These are phyloP conservation scores for Periplaneta americana DNA, from an alignment of 1,140 invertebrate genomes.

Conservation along the genomic window DNA sequence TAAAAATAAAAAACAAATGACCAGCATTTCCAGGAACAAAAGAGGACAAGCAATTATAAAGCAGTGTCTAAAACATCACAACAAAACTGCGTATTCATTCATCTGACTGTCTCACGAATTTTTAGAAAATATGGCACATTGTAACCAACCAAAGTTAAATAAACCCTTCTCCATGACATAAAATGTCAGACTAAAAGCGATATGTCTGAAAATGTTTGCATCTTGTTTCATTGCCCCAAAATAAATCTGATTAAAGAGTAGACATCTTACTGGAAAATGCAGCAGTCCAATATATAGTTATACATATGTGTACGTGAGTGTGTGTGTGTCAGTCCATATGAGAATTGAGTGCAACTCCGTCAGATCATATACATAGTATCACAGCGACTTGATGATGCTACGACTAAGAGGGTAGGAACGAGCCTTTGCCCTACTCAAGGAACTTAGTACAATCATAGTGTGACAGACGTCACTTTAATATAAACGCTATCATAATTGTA, in stretches of 20 bases:
- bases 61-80: slow-evolving; percentile 1
- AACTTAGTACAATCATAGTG: too few species aligned
- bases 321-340: background rate
- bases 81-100: background rate
- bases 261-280: background rate
- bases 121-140: background rate
- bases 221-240: background rate
- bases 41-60: background rate
- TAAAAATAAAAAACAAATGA: slow-evolving; percentile 2
- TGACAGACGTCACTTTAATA: too few species aligned
- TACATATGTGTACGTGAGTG: too few species aligned
- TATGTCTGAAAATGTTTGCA: background rate
- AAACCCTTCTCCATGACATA: background rate
- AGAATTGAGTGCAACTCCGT: background rate
- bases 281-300: too few species aligned
- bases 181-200: background rate
- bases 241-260: background rate
- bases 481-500: background rate
- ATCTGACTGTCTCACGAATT: background rate
- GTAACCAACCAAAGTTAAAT: background rate
- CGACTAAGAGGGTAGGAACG: background rate
- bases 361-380: background rate
- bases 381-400: background rate
- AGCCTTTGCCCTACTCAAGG: too few species aligned
- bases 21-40: slow-evolving; percentile 3